phyloP scores from a whole-genome alignment of 2,888 invertebrate species.

The Meliscaeva auricollis region DNA sequence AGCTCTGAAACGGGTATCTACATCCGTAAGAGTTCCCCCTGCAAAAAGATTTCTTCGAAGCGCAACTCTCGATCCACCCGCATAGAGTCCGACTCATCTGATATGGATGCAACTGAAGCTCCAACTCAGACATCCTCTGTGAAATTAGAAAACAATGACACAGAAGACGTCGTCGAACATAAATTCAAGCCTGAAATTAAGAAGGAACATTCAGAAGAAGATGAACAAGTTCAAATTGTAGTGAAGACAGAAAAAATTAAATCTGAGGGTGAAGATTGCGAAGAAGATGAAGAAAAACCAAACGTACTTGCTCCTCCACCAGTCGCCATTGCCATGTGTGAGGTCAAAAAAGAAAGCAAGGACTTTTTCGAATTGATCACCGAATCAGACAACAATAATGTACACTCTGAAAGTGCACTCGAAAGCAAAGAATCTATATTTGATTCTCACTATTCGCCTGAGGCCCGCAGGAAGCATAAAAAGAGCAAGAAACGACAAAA shows the following conservation, averaged over 20 bases:
- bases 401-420: constrained; percentile 79
- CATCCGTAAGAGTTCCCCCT: constrained; percentile 82
- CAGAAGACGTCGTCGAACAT: constrained; percentile 76
- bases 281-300: constrained; percentile 56
- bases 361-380: constrained; percentile 78
- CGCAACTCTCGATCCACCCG: constrained; percentile 89
- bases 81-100: constrained; percentile 92
- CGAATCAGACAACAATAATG: constrained; percentile 76
- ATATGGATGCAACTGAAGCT: constrained; percentile 82
- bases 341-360: constrained; percentile 81
- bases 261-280: constrained; percentile 60
- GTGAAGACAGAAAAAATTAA: constrained; percentile 66
- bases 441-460: constrained; percentile 84
- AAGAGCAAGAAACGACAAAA: constrained; percentile 93
- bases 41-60: constrained; percentile 86
- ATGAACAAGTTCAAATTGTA: constrained; percentile 77
- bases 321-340: constrained; percentile 62
- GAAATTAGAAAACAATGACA: constrained; percentile 75
- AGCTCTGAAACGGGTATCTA: constrained; percentile 82
- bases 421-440: constrained; percentile 84
- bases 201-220: constrained; percentile 85
- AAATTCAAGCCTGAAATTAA: constrained; percentile 87
- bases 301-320: constrained; percentile 35
- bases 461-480: constrained; percentile 91
- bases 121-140: constrained; percentile 16